phyloP scores from a whole-genome alignment of 2,113 vertebrate genomes.

The Alethe diademata region DNA sequence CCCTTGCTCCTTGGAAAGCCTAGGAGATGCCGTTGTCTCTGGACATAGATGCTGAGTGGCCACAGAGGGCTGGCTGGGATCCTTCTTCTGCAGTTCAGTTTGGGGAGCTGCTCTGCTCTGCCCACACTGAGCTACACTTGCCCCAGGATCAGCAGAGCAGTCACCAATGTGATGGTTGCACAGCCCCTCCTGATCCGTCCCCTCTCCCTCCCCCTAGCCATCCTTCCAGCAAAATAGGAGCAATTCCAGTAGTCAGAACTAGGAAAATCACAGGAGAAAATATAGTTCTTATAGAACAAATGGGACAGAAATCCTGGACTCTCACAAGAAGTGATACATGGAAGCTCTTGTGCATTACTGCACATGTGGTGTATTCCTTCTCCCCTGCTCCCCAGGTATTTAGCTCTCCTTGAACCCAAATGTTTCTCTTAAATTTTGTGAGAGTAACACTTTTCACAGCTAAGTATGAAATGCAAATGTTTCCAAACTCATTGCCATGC shows the following conservation, averaged over 20 bases:
- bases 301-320: not conserved
- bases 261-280: not conserved
- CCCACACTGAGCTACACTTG: not conserved
- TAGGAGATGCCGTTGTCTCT: not conserved
- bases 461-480: not conserved
- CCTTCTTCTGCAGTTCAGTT: fast-evolving
- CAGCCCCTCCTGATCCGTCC: fast-evolving
- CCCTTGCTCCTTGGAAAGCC: not conserved
- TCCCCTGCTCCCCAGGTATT: fast-evolving
- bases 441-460: not conserved
- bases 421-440: not conserved
- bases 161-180: too few relatives aligned
- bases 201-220: fast-evolving
- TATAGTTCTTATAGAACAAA: not conserved
- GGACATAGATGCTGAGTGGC: not conserved
- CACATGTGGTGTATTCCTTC: not conserved
- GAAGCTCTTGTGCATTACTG: not conserved
- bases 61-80: fast-evolving
- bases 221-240: not conserved
- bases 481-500: not conserved
- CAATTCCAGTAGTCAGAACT: not conserved
- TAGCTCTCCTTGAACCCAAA: not conserved
- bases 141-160: fast-evolving
- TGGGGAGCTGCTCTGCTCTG: not conserved
- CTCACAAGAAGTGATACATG: not conserved